phyloP scores from a whole-genome alignment of 2,888 invertebrate genomes.

The Cryptophagus acutangulus region DNA sequence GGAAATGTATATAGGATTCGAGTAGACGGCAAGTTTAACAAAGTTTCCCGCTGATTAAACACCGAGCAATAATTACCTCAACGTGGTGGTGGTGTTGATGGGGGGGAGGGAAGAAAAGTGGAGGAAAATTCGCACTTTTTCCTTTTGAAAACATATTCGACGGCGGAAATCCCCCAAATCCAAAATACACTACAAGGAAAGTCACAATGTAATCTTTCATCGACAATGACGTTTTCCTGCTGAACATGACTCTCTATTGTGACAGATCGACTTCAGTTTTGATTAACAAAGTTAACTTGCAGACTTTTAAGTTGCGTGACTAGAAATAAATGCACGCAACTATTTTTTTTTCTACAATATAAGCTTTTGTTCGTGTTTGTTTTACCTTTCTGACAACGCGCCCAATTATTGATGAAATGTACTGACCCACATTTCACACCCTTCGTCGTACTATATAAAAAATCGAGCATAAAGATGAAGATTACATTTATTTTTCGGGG shows the following conservation, averaged over 20 bases:
- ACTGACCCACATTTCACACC: slow-evolving; percentile 31
- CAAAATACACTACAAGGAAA: too few relatives aligned
- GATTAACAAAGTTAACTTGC: slow-evolving; percentile 31
- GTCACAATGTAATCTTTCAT: slow-evolving; percentile 11
- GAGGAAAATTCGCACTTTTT: too few relatives aligned
- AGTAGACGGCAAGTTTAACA: slow-evolving; percentile 18
- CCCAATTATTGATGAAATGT: slow-evolving; percentile 28
- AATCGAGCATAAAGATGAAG: too few relatives aligned
- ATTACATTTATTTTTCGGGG: too few relatives aligned
- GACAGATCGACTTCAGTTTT: slow-evolving; percentile 23
- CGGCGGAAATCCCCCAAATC: too few relatives aligned
- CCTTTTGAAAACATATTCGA: too few relatives aligned
- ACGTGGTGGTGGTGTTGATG: slow-evolving; percentile 5
- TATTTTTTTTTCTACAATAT: too few relatives aligned
- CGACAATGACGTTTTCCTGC: slow-evolving; percentile 4
- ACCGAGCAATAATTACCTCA: slow-evolving; percentile 17
- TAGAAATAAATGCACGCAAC: slow-evolving; percentile 24
- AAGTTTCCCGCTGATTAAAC: slow-evolving; percentile 23
- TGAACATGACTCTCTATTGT: too few relatives aligned
- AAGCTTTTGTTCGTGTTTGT: too few relatives aligned
- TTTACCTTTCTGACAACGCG: slow-evolving; percentile 23
- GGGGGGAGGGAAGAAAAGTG: slow-evolving; percentile 11
- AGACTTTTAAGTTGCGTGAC: slow-evolving; percentile 28
- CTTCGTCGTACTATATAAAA: too few relatives aligned
- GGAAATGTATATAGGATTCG: slow-evolving; percentile 11